Percentiles rank a stretch among this genome's conserved stretches.
Conservation (phyloP, 2,888 invertebrate species). For the Drosophila anomalata region DNA sequence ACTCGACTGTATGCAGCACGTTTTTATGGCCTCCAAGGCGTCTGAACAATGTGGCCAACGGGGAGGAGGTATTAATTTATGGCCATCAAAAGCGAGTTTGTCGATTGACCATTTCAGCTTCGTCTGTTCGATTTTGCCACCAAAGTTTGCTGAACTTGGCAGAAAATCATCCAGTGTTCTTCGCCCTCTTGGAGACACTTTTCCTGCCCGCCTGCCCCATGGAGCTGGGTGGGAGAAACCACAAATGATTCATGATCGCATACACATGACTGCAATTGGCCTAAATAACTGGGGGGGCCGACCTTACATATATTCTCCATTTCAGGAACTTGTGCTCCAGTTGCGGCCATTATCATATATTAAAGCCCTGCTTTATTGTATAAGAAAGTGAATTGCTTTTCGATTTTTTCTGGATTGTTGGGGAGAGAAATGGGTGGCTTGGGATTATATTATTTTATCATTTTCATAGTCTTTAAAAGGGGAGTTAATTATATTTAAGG, state of each 20-base stretch:
- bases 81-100: constrained; percentile 62
- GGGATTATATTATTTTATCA: too few relatives aligned
- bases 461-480: too few relatives aligned
- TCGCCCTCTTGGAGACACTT: constrained; percentile 42
- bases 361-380: neutral
- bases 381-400: neutral
- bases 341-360: neutral
- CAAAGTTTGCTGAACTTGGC: constrained; percentile 51
- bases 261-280: constrained; percentile 37
- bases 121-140: constrained; percentile 11
- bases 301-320: constrained; percentile 1
- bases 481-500: too few relatives aligned
- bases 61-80: constrained; percentile 56
- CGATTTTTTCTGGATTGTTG: neutral
- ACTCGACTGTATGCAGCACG: constrained; percentile 32
- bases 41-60: neutral
- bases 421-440: neutral
- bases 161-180: constrained; percentile 34
- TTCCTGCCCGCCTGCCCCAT: constrained; percentile 44
- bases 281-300: constrained; percentile 14
- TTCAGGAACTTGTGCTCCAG: neutral
- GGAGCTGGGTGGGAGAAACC: constrained; percentile 50
- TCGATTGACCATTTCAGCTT: constrained; percentile 29
- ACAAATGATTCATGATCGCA: constrained; percentile 30
- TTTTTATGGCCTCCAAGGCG: constrained; percentile 40